A percentile compares a stretch with the other conserved stretches of the same genome.
Conservation (phyloP, 2,888 invertebrate species). For the Coenonympha glycerion region DNA sequence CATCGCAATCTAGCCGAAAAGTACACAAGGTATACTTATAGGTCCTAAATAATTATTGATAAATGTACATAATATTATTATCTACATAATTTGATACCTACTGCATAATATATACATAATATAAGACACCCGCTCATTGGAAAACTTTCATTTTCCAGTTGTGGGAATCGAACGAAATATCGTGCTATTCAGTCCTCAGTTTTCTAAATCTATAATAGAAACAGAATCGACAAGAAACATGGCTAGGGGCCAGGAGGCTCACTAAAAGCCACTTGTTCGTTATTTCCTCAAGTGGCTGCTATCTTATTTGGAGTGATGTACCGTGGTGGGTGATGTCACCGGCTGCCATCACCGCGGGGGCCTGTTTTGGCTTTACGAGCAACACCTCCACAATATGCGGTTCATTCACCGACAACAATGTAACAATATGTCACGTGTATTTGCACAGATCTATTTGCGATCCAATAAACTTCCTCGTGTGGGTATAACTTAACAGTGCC, state of each 20-base stretch:
- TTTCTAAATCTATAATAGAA: too few relatives aligned
- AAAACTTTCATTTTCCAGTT: too few relatives aligned
- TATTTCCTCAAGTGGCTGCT: constrained; percentile 26
- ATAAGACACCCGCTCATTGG: too few relatives aligned
- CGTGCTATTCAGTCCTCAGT: too few relatives aligned
- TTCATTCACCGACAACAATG: constrained; percentile 64
- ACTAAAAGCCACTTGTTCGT: constrained; percentile 52
- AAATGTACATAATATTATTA: too few relatives aligned
- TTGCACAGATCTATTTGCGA: constrained; percentile 47
- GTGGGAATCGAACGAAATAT: too few relatives aligned
- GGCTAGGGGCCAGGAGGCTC: constrained; percentile 33
- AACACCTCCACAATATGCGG: constrained; percentile 66
- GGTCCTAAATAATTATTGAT: too few relatives aligned
- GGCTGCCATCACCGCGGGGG: constrained; percentile 54
- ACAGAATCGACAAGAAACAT: background rate
- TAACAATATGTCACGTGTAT: constrained; percentile 28
- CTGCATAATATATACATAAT: too few relatives aligned
- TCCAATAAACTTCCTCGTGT: constrained; percentile 35
- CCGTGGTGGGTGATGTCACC: constrained; percentile 60
- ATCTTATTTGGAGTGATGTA: constrained; percentile 50
- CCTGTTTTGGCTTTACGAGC: constrained; percentile 70
- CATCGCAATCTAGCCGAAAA: too few relatives aligned
- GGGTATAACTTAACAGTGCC: too few relatives aligned
- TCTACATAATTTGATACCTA: too few relatives aligned
- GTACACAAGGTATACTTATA: too few relatives aligned